phyloP scores from a whole-genome alignment of 2,888 invertebrate genomes.

The Papilio demoleus region DNA sequence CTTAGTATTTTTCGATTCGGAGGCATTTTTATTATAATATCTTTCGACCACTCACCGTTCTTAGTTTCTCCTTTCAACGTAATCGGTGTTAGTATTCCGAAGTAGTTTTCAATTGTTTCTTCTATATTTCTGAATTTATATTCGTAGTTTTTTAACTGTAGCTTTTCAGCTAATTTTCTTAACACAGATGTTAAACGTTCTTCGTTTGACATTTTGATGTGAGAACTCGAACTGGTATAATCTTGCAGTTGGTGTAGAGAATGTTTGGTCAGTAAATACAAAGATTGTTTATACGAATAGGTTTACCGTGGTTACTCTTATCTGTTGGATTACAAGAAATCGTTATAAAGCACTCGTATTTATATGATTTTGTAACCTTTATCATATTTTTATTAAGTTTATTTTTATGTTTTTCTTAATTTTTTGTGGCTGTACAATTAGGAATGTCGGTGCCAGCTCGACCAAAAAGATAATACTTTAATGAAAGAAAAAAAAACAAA shows the following conservation, averaged over 20 bases:
- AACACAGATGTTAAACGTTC: constrained; percentile 4
- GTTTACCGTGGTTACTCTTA: background rate
- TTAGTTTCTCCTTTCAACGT: constrained; percentile 39
- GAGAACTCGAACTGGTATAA: background rate
- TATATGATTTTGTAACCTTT: background rate
- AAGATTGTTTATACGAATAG: background rate
- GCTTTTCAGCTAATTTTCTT: constrained; percentile 2
- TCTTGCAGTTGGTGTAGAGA: background rate
- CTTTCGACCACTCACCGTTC: constrained; percentile 24
- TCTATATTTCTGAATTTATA: constrained; percentile 7
- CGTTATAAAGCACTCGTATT: background rate
- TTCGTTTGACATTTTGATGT: constrained; percentile 24
- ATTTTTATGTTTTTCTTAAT: background rate
- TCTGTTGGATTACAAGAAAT: background rate
- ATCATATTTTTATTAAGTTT: no score
- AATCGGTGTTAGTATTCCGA: constrained; percentile 43
- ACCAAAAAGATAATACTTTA: no score
- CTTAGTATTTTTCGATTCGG: constrained; percentile 33
- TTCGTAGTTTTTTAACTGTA: constrained; percentile 18
- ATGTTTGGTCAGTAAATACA: background rate
- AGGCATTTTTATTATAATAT: constrained; percentile 44
- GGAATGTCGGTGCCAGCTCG: no score
- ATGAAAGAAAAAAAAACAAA: no score
- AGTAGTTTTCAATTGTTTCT: constrained; percentile 46
- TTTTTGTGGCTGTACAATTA: no score